Base-by-base conservation (phyloP, 2,797 vertebrate species). In the Peromyscus aztecus region DNA sequence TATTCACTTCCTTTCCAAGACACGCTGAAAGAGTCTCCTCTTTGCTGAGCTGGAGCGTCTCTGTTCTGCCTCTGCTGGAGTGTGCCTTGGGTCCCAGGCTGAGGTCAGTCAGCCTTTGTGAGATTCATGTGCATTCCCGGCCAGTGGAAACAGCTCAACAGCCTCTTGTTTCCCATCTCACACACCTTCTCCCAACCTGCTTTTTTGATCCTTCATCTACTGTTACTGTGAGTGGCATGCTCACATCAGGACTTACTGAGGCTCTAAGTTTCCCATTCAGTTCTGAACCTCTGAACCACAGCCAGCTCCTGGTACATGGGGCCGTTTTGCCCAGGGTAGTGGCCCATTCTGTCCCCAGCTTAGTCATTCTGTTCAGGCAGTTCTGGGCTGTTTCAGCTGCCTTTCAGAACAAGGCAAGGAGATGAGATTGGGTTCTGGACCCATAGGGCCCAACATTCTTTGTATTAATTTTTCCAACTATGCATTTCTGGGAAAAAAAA, bases 371-470 rank as follows among this genome's bases (percentile, higher is more conserved):
- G 40, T 77, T 69, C 65, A 9, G 23, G 23, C 37, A 0, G 3
- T 7, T 2, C 57, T 14, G 37, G n/a, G 65, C 52, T 19, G 14
- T 17, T 57, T 8, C 5, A 19, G n/a, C 8, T 12, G 49, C 49
- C 63, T 71, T 80, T 80, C 55, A 49, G 55, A 78, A 31, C 49
- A 11, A 63, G 59, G 7, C 5, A 0, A 7, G 1, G 37, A 2
- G 27, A 6, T 0, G 17, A 59, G 71, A 13, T 0, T 1, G 13
- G 61, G 19, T 21, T 13, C 21, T 11, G n/a, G 24, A 9, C 19
- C 0, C 0, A 2, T 0, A 6, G 43, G 12, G 0, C 27, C 46
- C 31, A 10, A 12, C 4, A 0, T 3, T 23, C 43, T 9, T 2
- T 14, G 0, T 3, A 0, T n/a, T 11, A 59, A 9, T 24, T 34